phyloP scores from a whole-genome alignment of 2,888 invertebrate genomes.

The Amiota mariae region DNA sequence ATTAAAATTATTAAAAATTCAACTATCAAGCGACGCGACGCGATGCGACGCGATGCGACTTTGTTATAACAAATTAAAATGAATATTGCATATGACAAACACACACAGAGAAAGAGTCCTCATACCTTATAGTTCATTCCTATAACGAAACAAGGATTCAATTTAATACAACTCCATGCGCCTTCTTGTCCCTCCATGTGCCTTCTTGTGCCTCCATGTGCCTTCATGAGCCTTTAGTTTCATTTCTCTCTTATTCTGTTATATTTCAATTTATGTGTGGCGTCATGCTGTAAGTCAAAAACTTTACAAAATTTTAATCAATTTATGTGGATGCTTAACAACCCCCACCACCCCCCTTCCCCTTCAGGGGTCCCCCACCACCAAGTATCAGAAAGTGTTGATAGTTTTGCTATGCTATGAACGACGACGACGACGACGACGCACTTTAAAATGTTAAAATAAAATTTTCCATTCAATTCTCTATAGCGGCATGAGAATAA shows the following conservation, averaged over 20 bases:
- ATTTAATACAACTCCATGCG: neutral
- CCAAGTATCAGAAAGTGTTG: neutral
- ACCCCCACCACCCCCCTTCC: neutral
- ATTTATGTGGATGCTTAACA: constrained; percentile 2
- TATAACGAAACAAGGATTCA: neutral
- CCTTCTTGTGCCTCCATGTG: neutral
- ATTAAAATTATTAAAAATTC: constrained; percentile 15
- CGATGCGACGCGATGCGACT: constrained; percentile 8
- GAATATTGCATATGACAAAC: constrained; percentile 22
- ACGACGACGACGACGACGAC: neutral
- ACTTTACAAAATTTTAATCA: constrained; percentile 23
- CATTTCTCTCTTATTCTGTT: neutral
- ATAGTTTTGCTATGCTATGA: neutral
- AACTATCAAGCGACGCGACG: constrained; percentile 3
- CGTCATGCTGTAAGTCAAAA: constrained; percentile 19
- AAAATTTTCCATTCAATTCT: neutral
- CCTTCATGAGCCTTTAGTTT: neutral
- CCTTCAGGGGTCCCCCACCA: too few species aligned
- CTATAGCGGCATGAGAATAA: too few species aligned
- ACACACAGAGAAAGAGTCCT: neutral
- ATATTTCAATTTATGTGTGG: too few species aligned
- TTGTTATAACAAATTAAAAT: constrained; percentile 25
- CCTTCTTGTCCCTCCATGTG: neutral
- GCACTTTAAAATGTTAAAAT: constrained; percentile 13
- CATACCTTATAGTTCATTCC: neutral